phyloP scores from a whole-genome alignment of 1,140 invertebrate species.

The Leguminivora glycinivorella region DNA sequence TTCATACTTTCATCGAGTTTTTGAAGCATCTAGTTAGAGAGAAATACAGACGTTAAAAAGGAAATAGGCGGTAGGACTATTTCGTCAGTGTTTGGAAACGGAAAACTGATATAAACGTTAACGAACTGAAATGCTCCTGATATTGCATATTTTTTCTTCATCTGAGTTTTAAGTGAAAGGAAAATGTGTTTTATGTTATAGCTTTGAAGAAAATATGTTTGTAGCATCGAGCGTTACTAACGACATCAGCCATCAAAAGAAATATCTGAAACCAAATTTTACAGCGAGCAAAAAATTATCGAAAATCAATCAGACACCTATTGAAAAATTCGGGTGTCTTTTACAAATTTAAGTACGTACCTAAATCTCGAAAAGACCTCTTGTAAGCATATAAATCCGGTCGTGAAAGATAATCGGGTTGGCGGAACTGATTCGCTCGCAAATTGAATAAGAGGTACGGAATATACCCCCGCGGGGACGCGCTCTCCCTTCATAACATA shows the following conservation, averaged over 20 bases:
- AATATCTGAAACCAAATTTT: not conserved
- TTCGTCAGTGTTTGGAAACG: not conserved
- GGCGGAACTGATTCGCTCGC: slow-evolving; percentile 71
- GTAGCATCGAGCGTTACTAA: not conserved
- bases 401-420: slow-evolving; percentile 72
- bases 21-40: not conserved
- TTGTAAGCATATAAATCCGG: slow-evolving; percentile 65
- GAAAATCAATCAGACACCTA: slow-evolving; percentile 9
- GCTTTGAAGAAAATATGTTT: not conserved
- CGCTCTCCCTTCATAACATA: slow-evolving; percentile 43
- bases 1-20: not conserved
- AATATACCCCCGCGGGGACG: slow-evolving; percentile 51
- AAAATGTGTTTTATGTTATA: not conserved
- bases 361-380: slow-evolving; percentile 54
- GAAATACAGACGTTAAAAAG: not conserved
- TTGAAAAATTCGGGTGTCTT: slow-evolving; percentile 31
- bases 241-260: not conserved
- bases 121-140: not conserved
- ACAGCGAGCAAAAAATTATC: not conserved
- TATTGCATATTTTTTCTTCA: not conserved
- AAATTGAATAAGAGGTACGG: slow-evolving; percentile 74
- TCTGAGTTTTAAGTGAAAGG: not conserved
- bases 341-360: slow-evolving; percentile 40
- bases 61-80: not conserved
- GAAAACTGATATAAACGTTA: not conserved